Conservation (phyloP, 2,888 invertebrate genomes). For the Rhingia rostrata region DNA sequence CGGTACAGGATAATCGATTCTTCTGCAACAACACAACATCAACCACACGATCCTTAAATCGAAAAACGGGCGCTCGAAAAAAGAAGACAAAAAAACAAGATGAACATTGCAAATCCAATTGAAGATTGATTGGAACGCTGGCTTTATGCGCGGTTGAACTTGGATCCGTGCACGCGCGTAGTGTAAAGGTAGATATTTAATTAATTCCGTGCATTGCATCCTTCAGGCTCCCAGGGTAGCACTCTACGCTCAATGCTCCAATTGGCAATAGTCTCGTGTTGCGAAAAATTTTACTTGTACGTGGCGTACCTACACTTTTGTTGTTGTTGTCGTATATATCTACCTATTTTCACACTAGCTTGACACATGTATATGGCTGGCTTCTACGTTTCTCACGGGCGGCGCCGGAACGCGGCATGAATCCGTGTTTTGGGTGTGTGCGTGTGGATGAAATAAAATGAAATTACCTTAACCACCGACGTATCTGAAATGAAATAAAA, state of each 20-base stretch:
- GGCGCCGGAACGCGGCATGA: background rate
- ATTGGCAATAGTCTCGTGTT: slow-evolving; percentile 64
- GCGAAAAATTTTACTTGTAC: slow-evolving; percentile 51
- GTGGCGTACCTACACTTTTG: background rate
- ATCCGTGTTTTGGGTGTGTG: background rate
- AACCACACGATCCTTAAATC: background rate
- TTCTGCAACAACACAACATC: background rate
- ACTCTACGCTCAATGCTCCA: slow-evolving; percentile 45
- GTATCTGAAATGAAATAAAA: slow-evolving; percentile 64
- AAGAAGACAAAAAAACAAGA: slow-evolving; percentile 1
- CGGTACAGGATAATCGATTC: slow-evolving; percentile 43
- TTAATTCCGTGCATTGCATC: slow-evolving; percentile 70
- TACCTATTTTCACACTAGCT: slow-evolving; percentile 26
- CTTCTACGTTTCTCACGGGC: background rate
- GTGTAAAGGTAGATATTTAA: slow-evolving; percentile 72
- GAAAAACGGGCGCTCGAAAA: slow-evolving; percentile 18
- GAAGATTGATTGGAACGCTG: slow-evolving; percentile 72
- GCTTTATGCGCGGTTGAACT: slow-evolving; percentile 71
- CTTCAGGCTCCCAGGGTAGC: slow-evolving; percentile 39
- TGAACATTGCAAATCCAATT: slow-evolving; percentile 60
- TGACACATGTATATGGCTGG: slow-evolving; percentile 40
- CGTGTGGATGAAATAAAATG: slow-evolving; percentile 55
- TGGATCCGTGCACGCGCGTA: slow-evolving; percentile 68
- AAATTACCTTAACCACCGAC: slow-evolving; percentile 70
- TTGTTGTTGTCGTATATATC: background rate